phyloP scores from a whole-genome alignment of 2,888 invertebrate genomes.

The Scaptomyza polygonia region DNA sequence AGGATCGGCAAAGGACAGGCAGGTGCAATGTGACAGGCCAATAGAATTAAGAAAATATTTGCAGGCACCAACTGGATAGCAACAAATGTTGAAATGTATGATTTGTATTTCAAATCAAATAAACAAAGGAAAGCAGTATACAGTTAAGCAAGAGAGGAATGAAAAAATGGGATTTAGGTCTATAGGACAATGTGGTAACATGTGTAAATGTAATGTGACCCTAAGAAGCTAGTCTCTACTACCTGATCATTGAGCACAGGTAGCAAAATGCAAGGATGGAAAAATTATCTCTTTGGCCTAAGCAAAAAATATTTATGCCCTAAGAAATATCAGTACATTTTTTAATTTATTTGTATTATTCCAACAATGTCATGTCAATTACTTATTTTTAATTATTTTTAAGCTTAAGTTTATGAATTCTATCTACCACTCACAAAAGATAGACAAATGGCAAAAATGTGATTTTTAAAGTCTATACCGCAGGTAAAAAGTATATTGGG shows the following conservation, averaged over 20 bases:
- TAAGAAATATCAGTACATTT: not conserved
- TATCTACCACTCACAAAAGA: no score
- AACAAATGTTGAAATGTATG: constrained; percentile 20
- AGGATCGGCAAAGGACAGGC: constrained; percentile 49
- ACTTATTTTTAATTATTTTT: no score
- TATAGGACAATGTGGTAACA: constrained; percentile 40
- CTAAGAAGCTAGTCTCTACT: constrained; percentile 11
- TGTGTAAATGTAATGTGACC: constrained; percentile 41
- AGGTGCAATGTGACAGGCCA: constrained; percentile 61
- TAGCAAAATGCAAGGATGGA: constrained; percentile 16
- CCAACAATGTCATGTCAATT: not conserved
- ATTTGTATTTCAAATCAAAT: constrained; percentile 23
- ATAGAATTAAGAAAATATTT: constrained; percentile 48
- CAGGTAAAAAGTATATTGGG: no score
- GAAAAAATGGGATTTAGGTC: constrained; percentile 16
- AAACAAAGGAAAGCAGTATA: constrained; percentile 20
- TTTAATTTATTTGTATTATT: not conserved
- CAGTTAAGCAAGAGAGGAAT: not conserved
- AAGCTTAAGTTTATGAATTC: no score
- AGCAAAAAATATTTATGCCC: not conserved
- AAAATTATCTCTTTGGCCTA: not conserved
- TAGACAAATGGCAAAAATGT: no score
- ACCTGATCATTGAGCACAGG: constrained; percentile 38
- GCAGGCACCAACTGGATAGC: constrained; percentile 54
- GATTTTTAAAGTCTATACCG: no score